Percentiles rank a stretch among this genome's conserved stretches.
Evolutionary conservation across 2,888 invertebrate genomes (phyloP).

Genomic region (Cryptophagus acutangulus): DNA sequence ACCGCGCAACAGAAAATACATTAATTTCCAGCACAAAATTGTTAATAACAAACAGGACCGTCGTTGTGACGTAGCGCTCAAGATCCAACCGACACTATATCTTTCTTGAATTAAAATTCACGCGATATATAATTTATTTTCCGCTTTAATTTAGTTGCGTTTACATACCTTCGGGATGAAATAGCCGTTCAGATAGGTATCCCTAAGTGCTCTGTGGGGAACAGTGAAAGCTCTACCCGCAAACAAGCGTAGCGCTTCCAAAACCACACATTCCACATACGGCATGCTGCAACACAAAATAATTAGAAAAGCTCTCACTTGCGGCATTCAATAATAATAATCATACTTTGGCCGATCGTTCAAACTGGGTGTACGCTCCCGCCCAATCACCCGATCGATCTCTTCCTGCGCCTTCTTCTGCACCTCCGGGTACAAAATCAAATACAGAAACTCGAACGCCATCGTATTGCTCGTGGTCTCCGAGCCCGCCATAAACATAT

Average conservation of each 20-base stretch:
- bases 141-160: too few relatives aligned
- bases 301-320: conserved; percentile 4
- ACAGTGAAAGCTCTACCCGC: conserved; percentile 74
- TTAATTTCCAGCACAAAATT: too few relatives aligned
- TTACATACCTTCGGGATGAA: conserved; percentile 71
- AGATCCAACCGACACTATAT: too few relatives aligned
- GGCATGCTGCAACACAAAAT: conserved; percentile 59
- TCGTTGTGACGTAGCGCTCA: too few relatives aligned
- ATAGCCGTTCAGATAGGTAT: conserved; percentile 68
- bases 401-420: conserved; percentile 73
- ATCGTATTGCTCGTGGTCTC: conserved; percentile 79
- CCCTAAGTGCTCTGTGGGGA: conserved; percentile 70
- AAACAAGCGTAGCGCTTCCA: conserved; percentile 75
- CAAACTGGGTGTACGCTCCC: conserved; percentile 61
- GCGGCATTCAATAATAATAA: conserved; percentile 3
- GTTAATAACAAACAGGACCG: too few relatives aligned
- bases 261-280: conserved; percentile 71
- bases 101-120: too few relatives aligned
- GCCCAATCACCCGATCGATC: conserved; percentile 70
- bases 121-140: too few relatives aligned
- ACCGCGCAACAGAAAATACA: too few relatives aligned
- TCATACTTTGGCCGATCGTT: conserved; percentile 66
- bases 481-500: conserved; percentile 66
- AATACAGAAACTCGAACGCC: conserved; percentile 70
- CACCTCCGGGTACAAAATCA: conserved; percentile 66